Evolutionary conservation across 2,113 vertebrate species (phyloP), one percentile per base, ranked within the genome.

Genomic region (Emydura subglobosa): DNA sequence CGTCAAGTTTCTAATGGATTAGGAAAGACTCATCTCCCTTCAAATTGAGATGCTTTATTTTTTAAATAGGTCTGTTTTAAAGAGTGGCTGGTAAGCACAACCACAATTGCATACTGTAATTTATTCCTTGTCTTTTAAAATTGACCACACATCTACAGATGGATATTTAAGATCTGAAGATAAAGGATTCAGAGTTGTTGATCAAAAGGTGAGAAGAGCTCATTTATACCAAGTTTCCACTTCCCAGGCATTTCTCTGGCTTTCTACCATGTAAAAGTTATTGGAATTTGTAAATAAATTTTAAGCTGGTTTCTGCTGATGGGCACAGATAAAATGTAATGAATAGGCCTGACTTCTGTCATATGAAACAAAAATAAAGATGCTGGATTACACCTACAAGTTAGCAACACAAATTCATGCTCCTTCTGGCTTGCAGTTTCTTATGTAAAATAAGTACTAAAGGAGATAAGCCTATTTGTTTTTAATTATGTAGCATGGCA

Each of bases 301-400:
- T 84, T 49, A 82, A 49, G 65, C 78, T 54, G 14, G 31, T 5
- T 27, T 39, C 65, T 81, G 22, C 61, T 87, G 55, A 47, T 39
- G 50, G 24, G 42, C 47, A n/a, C 19, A 74, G 11, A 25, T 50
- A 72, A 87, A 72, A 49, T 0, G 0, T 16, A 65, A 29, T 34
- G 34, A 79, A 47, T 47, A 82, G 47, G 31, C 55, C 79, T 88
- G 74, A 53, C n/a, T n/a, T 47, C 51, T 89, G n/a, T 80, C 42
- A 51, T 22, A 74, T 57, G 47, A 90, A 94, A 90, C n/a, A 79
- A 82, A 94, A 82, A 82, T 42, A 74, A 72, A 95, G 42, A 11
- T 13, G 47, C 31, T 79, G 0, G 0, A 29, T 86, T 42, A 65
- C 42, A 49, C 42, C 25, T 92, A 49, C 74, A 61, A 50, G 57